A percentile compares a stretch with the other conserved stretches of the same genome.
Conservation (phyloP, 2,113 vertebrate genomes). For the Gallinago jamesoni region DNA sequence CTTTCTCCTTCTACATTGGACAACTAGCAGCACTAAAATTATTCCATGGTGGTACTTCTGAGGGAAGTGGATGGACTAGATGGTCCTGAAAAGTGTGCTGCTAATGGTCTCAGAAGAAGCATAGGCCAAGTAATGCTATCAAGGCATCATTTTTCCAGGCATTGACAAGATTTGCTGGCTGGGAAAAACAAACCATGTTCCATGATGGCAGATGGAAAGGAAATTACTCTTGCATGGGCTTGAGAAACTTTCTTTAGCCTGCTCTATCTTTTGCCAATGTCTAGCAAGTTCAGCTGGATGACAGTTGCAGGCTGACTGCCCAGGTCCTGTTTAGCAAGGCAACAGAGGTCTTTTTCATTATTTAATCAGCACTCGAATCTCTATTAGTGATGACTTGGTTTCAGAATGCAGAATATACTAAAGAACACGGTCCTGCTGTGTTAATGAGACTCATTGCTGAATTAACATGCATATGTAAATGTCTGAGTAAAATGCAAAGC, state of each 20-base stretch:
- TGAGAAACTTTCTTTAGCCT: slow-evolving; percentile 5
- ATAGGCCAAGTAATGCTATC: neutral
- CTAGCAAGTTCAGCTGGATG: slow-evolving; percentile 19
- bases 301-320: slow-evolving; percentile 6
- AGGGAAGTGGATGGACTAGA: neutral
- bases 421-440: slow-evolving; percentile 41
- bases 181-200: neutral
- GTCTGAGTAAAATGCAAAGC: too few relatives aligned
- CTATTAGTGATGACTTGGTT: slow-evolving; percentile 4
- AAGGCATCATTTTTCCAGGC: neutral
- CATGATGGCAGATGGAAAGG: slow-evolving; percentile 6
- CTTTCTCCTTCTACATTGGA: neutral
- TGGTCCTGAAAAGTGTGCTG: neutral
- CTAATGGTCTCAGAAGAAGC: neutral
- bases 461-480: slow-evolving; percentile 52
- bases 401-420: slow-evolving; percentile 47
- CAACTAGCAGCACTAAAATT: neutral
- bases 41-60: neutral
- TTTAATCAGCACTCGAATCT: slow-evolving; percentile 26
- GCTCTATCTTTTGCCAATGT: neutral
- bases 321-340: slow-evolving; percentile 19
- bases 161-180: neutral
- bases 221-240: neutral
- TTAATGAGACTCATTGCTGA: slow-evolving; percentile 56
- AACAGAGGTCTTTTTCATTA: slow-evolving; percentile 9